Base-by-base conservation (phyloP, 2,113 vertebrate genomes). In the Albula goreensis region DNA sequence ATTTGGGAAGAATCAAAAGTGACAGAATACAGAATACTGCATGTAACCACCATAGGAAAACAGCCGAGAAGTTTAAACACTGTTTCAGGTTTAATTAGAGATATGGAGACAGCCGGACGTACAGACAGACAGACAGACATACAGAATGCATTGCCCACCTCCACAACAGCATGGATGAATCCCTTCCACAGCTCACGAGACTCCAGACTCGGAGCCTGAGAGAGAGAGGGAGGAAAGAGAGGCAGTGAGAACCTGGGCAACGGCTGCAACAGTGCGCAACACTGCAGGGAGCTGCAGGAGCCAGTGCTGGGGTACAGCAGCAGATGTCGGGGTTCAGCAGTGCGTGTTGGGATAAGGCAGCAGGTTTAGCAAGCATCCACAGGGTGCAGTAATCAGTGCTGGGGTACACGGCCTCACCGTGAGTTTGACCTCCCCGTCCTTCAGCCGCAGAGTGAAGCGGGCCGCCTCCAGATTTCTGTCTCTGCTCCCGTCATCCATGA, bases 151-250 rank as follows among this genome's bases (percentile, higher is more conserved):
- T 5, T 48, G 91, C 77, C 91, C 88, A 97, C 97, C 93, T 97
- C 95, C 2, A 95, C 90, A 80, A 97, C 94, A 0, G 96, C 96
- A 90, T 96, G 92, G 88, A 98, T 96, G 91, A 97, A 97, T 6
- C 96, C 97, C 88, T 96, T 96, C 97, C 97, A 97, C 90, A 97
- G 91, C 90, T 98, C 97, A 13, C 95, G 94, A 0, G 92, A 93
- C 87, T 98, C 97, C 90, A 96, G 70, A 89, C 94, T 97, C 3
- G 97, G 95, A 1, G 89, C 94, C 97, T 98, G 84, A 53, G 86
- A 87, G 80, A 90, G 19, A 88, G 8, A 78, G 11, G 83, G 52
- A 7, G 80, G 17, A 66, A 48, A 80, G 13, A 78, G 4, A 83
- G 41, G 88, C 22, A 84, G 8, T 4, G 22, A 70, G 9, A 8